Conservation (phyloP, 1,140 invertebrate species). For the Heliconius congener region DNA sequence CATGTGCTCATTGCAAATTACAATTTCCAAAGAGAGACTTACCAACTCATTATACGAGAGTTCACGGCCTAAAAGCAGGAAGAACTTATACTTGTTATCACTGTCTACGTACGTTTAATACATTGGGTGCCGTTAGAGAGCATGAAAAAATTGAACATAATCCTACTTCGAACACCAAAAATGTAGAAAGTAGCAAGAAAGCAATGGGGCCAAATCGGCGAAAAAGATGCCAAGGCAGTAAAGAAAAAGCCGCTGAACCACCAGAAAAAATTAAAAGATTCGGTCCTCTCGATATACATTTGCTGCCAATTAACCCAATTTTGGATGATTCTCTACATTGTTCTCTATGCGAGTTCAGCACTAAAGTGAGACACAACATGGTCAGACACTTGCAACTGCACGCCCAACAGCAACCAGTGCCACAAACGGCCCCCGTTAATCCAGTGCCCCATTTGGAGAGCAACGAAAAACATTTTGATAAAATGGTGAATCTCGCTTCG, state of each 20-base stretch:
- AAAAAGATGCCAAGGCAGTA: slow-evolving; percentile 34
- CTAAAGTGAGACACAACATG: slow-evolving; percentile 89
- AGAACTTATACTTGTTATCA: slow-evolving; percentile 35
- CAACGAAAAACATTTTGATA: slow-evolving; percentile 91
- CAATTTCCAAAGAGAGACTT: slow-evolving; percentile 32
- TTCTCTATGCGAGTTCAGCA: slow-evolving; percentile 85
- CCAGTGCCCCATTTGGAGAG: slow-evolving; percentile 90
- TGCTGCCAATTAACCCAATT: slow-evolving; percentile 85
- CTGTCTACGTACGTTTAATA: slow-evolving; percentile 36
- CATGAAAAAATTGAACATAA: slow-evolving; percentile 47
- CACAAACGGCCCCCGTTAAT: slow-evolving; percentile 86
- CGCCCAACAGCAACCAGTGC: slow-evolving; percentile 82
- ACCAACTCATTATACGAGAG: slow-evolving; percentile 44
- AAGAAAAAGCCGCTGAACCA: slow-evolving; percentile 37
- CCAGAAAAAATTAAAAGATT: slow-evolving; percentile 48
- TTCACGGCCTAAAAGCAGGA: slow-evolving; percentile 34
- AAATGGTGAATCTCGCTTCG: slow-evolving; percentile 90
- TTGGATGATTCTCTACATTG: slow-evolving; percentile 84
- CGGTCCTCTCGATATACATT: slow-evolving; percentile 83
- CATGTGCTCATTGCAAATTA: slow-evolving; percentile 50
- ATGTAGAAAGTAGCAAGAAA: slow-evolving; percentile 24
- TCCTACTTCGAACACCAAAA: slow-evolving; percentile 14
- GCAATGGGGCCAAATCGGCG: slow-evolving; percentile 29
- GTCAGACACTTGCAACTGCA: slow-evolving; percentile 87
- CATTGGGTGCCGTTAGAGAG: slow-evolving; percentile 31